Base-by-base conservation (phyloP, 2,797 vertebrate genomes). In the Arctocebus calabarensis region DNA sequence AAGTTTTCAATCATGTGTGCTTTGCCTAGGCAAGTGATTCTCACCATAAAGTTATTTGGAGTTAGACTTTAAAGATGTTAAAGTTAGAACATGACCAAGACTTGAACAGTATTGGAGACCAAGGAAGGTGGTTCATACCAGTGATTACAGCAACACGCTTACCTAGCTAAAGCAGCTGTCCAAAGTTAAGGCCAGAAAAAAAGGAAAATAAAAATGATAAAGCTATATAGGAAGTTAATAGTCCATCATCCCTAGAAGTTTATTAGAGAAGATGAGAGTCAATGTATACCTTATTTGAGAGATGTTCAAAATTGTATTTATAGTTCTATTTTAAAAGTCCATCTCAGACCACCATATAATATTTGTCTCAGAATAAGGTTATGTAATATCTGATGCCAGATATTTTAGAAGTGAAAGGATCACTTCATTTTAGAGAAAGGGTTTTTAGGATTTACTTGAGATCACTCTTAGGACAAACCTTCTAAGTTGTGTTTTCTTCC, bases 1-100 rank as follows among this genome's bases (percentile, higher is more conserved):
- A 84, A 74, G 82, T 59, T 92, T 97, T 92, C 48, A 64, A 2
- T 57, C 43, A 71, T 62, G 23, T 78, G 22, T 86, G 23, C 29
- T 77, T 86, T 88, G 29, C 29, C 83, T 89, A 91, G 48, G 57
- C 14, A 23, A 89, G 14, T 91, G 62, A 25, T 86, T 94, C 88
- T 94, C n/a, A 64, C 66, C 74, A 10, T 95, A 66, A 89, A 78
- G 83, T 52, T 90, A 91, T 75, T 82, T 96, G 45, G 37, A 90
- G 43, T 94, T 93, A 88, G 68, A 84, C 17, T 87, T 95, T 83
- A 81, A 94, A 85, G 48, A 82, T 95, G 23, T 68, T 93, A 84
- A 55, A 94, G 23, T 68, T 93, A 84, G 61, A 94, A 86, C 62
- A 55, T 64, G 70, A 77, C 27, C 32, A 70, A 73, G 52, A 91